Evolutionary conservation across 2,888 invertebrate species (phyloP), one percentile per base, ranked within the genome.

Genomic region (Nysson spinosus): DNA sequence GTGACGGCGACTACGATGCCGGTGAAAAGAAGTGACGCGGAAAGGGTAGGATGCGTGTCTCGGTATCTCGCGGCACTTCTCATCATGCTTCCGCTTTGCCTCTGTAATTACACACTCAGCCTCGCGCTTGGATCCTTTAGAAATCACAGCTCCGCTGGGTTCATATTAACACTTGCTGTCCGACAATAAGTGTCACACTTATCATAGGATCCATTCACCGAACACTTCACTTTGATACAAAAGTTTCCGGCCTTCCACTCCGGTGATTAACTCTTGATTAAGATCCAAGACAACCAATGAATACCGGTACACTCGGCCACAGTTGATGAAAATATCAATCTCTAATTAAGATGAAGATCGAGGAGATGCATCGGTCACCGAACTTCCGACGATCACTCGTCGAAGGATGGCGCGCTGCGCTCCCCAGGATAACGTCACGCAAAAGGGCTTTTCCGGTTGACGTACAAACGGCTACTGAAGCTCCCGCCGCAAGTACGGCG

Each of bases 401-500:
- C 43, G 49, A n/a, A 26, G 50, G 64, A 57, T 57, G 73, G 72
- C 73, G 60, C 69, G 69, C 57, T 51, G 42, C 63, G 50, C 72
- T 69, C 52, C 47, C 28, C 43, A 22, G 57, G 57, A 57, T 44
- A 62, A 50, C 54, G 69, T 65, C 49, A 75, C 76, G 76, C 63
- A 61, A 58, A n/a, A 57, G 58, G 60, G 75, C 71, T 72, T 75
- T 80, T 82, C 74, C 82, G 72, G 79, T 72, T 81, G 80, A 80
- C 79, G 83, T 83, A 83, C 84, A 83, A 83, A 82, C 84, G 85
- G 85, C 85, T 84, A 87, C 86, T 86, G 86, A 85, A 75, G 82
- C 85, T 83, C 81, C 81, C 83, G 83, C 83, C 83, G 86, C 84
- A 84, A 86, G 85, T 80, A 79, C 82, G 71, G 72, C 69, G 78